Evolutionary conservation across 2,113 vertebrate genomes (phyloP).

Genomic region (Pteronura brasiliensis): DNA sequence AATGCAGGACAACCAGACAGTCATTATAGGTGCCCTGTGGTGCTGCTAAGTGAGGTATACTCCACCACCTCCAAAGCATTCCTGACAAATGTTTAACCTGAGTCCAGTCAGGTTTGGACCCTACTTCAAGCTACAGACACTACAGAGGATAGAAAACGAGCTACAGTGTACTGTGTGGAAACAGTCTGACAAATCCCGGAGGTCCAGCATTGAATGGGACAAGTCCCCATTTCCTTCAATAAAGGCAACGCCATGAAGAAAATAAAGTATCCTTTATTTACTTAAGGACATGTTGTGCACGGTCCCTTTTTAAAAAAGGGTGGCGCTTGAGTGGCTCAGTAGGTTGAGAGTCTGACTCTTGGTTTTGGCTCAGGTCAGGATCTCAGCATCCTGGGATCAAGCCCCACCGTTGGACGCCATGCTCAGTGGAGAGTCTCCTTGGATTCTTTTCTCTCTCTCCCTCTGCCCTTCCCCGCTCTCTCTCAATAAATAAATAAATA

Average conservation of each 20-base stretch:
- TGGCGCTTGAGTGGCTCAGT: neutral
- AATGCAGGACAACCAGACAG: neutral
- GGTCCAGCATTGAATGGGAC: no score
- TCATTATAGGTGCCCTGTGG: neutral
- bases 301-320: neutral
- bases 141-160: neutral
- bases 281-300: neutral
- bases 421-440: neutral
- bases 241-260: neutral
- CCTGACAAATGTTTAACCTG: neutral
- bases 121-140: neutral
- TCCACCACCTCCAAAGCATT: neutral
- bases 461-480: no score
- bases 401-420: no score
- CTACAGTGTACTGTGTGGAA: neutral
- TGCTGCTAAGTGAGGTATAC: neutral
- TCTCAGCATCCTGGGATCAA: neutral
- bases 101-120: neutral
- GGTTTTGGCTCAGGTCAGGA: neutral
- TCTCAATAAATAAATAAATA: neutral
- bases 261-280: neutral
- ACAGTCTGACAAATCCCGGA: neutral
- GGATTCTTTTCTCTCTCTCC: neutral
- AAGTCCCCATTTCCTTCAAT: neutral
- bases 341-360: neutral